Evolutionary conservation across 2,113 vertebrate genomes (phyloP), one percentile per base, ranked within the genome.

Genomic region (Macrotis lagotis): DNA sequence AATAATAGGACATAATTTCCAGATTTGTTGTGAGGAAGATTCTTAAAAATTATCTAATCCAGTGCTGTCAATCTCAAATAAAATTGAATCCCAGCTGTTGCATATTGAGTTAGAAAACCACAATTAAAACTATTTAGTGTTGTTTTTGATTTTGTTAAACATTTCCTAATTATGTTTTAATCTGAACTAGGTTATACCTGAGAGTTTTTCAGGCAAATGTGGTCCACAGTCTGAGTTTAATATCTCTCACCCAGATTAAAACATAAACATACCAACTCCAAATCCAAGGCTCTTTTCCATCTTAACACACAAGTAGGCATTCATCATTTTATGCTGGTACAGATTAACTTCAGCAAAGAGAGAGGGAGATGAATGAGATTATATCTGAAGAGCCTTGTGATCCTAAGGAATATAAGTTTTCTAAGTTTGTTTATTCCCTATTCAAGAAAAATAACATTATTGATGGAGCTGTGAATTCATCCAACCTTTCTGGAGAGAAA

Each of bases 381-480:
- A 83, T 19, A 48, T 52, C 25, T 90, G 83, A 50, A 89, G n/a
- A 88, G 51, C 24, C 26, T 44, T 37, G 12, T 0, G 44, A 48
- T 37, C 26, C 25, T 47, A 48, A 55, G 26, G 31, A 91, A 95
- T 49, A 37, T 12, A 48, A 24, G 6, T 48, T 48, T 51, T 66
- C 37, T 28, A 44, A 83, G 66, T 83, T 14, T 31, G 31, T 51
- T 49, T 53, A 91, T 50, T 92, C 93, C 88, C 44, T 90, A 91
- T 50, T 12, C 25, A 55, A 96, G 91, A 94, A 96, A 96, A 95
- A 59, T 9, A 94, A 47, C 53, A 11, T 4, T 44, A 93, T 28
- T n/a, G n/a, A n/a, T n/a, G n/a, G n/a, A n/a, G n/a, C n/a, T n/a
- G n/a, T n/a, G n/a, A n/a, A n/a, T n/a, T n/a, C n/a, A n/a, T n/a